Percentiles rank a stretch among this genome's conserved stretches.
Evolutionary conservation across 2,888 invertebrate genomes (phyloP).

Genomic region (Trisateles emortualis): DNA sequence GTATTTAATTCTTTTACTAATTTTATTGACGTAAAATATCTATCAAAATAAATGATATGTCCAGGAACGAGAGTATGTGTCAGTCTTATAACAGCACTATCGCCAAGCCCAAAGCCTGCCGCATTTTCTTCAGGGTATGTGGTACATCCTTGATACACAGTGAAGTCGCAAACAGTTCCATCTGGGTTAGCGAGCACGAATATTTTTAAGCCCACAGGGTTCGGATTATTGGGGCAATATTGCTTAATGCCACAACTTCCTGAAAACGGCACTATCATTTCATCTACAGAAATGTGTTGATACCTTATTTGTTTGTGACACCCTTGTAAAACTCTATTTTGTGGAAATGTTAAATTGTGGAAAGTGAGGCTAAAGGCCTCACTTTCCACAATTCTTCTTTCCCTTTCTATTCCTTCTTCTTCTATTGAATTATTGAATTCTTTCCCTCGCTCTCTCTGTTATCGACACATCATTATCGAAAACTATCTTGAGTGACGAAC

Average conservation of each 20-base stretch:
- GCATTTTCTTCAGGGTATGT: not conserved
- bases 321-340: constrained; percentile 21
- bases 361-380: constrained; percentile 21
- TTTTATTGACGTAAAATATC: constrained; percentile 15
- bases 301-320: constrained; percentile 14
- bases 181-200: no score
- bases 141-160: constrained; percentile 6
- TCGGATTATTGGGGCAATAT: no score
- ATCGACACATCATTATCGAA: constrained; percentile 23
- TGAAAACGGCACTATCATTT: constrained; percentile 19
- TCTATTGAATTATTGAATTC: no score
- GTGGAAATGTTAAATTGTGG: no score
- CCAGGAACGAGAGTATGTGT: not conserved
- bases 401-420: no score
- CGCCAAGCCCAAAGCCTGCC: not conserved
- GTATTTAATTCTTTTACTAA: constrained; percentile 14
- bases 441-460: constrained; percentile 18
- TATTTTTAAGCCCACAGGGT: no score
- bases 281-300: constrained; percentile 21
- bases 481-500: constrained; percentile 29
- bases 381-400: constrained; percentile 39
- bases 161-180: no score
- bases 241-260: constrained; percentile 10
- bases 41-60: constrained; percentile 4
- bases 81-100: not conserved